Conservation (phyloP, 2,797 vertebrate species). For the Hozukius guyotensis region DNA sequence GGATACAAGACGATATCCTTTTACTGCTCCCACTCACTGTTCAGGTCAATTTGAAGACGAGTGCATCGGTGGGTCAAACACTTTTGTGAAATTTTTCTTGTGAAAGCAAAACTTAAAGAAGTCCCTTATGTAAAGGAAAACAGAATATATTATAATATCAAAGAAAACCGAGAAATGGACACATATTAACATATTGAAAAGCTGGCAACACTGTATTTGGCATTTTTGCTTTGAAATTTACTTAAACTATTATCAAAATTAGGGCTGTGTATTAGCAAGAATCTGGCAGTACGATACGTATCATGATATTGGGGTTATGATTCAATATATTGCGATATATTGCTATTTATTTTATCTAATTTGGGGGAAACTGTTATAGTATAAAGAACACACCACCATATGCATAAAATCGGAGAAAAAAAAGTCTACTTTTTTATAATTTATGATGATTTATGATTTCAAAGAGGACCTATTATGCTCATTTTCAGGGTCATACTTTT, state of each 20-base stretch:
- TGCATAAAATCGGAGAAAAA: not conserved
- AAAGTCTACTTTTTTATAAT: not conserved
- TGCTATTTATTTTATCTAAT: not conserved
- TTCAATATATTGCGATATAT: not conserved
- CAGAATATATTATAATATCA: not conserved
- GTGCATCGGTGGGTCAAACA: conserved; percentile 16
- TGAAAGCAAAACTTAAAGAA: conserved; percentile 4
- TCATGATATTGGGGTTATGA: not conserved
- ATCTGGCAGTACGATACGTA: not conserved
- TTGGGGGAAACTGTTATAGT: not conserved
- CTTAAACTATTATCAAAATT: not conserved
- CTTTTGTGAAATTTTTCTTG: conserved; percentile 13
- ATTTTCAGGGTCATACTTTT: too few relatives aligned
- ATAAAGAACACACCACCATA: not conserved
- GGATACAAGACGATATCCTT: conserved; percentile 19
- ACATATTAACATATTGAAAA: not conserved
- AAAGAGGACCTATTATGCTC: too few relatives aligned
- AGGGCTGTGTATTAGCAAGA: not conserved
- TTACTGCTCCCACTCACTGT: conserved; percentile 41
- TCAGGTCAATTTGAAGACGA: conserved; percentile 10
- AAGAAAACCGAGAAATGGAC: not conserved
- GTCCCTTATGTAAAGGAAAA: not conserved
- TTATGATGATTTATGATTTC: too few relatives aligned
- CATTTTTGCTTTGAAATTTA: not conserved
- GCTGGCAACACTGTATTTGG: not conserved